phyloP scores from a whole-genome alignment of 1,140 invertebrate genomes.

The Bombus sibiricus region DNA sequence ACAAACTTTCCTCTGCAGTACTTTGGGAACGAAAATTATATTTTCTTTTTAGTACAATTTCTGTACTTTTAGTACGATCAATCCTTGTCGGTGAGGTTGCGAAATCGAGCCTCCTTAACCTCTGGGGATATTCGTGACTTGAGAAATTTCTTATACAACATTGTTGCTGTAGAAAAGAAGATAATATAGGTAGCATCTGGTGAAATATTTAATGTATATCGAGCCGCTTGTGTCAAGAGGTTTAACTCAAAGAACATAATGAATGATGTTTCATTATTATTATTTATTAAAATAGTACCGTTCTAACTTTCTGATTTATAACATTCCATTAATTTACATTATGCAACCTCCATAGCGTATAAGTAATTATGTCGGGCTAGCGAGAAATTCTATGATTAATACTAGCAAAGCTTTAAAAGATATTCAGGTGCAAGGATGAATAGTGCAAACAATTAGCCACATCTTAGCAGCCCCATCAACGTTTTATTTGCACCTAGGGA shows the following conservation, averaged over 20 bases:
- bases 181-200: not conserved
- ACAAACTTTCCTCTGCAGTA: not conserved
- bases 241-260: not conserved
- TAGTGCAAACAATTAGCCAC: constrained; percentile 44
- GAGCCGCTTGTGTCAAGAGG: not conserved
- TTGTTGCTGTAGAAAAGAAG: not conserved
- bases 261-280: not conserved
- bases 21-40: not conserved
- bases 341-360: not conserved
- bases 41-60: not conserved
- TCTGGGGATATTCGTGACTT: not conserved
- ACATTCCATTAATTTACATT: not conserved
- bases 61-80: not conserved
- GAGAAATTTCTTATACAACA: not conserved
- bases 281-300: not conserved
- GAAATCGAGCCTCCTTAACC: too few relatives aligned
- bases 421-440: not conserved
- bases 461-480: not conserved
- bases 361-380: not conserved
- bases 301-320: not conserved
- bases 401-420: not conserved
- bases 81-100: too few relatives aligned
- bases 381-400: not conserved
- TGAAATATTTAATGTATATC: not conserved
- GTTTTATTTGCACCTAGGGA: constrained; percentile 63